phyloP scores from a whole-genome alignment of 2,113 vertebrate species.

The Pogonocichla stellata region DNA sequence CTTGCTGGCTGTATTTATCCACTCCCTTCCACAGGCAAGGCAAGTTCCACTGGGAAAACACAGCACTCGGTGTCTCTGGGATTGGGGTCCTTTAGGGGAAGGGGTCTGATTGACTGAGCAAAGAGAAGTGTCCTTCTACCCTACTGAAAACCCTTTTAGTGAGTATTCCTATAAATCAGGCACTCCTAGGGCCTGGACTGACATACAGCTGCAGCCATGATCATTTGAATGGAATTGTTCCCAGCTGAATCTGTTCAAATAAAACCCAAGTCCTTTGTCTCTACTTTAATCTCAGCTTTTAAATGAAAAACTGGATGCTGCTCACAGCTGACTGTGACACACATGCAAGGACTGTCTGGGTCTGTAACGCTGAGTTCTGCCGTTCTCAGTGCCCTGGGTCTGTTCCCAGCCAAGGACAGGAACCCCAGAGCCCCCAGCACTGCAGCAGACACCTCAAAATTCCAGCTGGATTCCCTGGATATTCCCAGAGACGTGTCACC shows the following conservation, averaged over 20 bases:
- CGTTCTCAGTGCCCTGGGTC: accelerated
- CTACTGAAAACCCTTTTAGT: background rate
- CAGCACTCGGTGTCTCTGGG: background rate
- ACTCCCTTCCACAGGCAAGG: background rate
- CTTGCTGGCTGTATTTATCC: background rate
- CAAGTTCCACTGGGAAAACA: background rate
- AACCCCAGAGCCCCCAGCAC: background rate
- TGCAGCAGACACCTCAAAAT: background rate
- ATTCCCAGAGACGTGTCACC: background rate
- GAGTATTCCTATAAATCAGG: background rate
- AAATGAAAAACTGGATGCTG: background rate
- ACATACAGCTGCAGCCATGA: background rate
- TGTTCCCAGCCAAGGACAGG: background rate
- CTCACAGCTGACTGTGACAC: background rate
- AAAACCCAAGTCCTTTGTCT: background rate
- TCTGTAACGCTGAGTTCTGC: accelerated
- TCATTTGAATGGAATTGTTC: background rate
- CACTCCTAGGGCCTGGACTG: background rate
- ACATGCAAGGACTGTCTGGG: background rate
- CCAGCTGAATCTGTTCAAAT: background rate
- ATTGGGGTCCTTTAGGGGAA: background rate
- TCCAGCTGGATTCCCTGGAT: background rate
- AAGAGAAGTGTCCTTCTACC: background rate
- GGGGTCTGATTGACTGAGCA: accelerated
- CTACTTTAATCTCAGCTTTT: background rate